A percentile compares a stretch with the other conserved stretches of the same genome.
Conservation (phyloP, 2,888 invertebrate species). For the Nudaria mundana region DNA sequence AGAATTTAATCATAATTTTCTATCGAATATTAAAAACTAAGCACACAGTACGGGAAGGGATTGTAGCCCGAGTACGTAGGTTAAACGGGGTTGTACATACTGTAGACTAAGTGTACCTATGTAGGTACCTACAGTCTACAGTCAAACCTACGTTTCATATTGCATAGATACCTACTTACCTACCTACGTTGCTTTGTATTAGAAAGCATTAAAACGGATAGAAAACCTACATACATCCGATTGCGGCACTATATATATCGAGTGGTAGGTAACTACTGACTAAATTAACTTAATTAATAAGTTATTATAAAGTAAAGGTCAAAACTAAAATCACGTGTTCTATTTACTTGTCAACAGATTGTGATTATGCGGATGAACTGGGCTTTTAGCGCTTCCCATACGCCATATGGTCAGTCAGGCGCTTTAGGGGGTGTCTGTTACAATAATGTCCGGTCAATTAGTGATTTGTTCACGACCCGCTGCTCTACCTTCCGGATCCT, state of each 20-base stretch:
- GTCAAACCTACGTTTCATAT: not conserved
- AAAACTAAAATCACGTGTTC: not conserved
- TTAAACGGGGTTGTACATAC: constrained; percentile 1
- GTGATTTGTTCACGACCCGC: constrained; percentile 44
- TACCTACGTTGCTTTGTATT: too few relatives aligned
- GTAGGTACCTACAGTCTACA: too few relatives aligned
- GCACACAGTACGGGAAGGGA: too few relatives aligned
- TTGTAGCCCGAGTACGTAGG: too few relatives aligned
- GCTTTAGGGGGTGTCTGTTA: constrained; percentile 42
- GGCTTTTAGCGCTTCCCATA: constrained; percentile 46
- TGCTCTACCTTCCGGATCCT: constrained; percentile 29
- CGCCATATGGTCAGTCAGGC: constrained; percentile 46
- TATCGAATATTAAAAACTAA: constrained; percentile 26
- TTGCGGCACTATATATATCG: too few relatives aligned
- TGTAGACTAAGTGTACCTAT: too few relatives aligned
- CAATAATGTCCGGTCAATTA: constrained; percentile 58
- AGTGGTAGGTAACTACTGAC: too few relatives aligned
- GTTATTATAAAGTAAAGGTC: not conserved
- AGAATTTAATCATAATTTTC: constrained; percentile 35
- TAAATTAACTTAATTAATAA: too few relatives aligned
- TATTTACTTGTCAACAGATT: not conserved
- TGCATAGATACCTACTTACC: too few relatives aligned
- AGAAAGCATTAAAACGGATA: too few relatives aligned
- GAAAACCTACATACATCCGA: too few relatives aligned
- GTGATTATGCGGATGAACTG: constrained; percentile 7